Evolutionary conservation across 1,140 invertebrate genomes (phyloP), one percentile per base, ranked within the genome.

Genomic region (Halyomorpha halys): DNA sequence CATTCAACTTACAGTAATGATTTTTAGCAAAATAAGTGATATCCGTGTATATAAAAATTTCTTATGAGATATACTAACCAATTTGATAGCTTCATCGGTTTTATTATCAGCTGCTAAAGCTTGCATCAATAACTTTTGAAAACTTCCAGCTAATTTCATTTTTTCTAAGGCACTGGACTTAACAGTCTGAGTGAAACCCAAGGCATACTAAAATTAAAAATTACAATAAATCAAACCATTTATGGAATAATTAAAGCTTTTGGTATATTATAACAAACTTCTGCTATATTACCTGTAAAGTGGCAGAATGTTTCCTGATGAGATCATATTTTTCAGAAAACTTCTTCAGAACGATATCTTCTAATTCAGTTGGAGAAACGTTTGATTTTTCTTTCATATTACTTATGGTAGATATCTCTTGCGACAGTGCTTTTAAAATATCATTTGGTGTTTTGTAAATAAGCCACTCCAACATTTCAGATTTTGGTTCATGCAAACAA

Each of bases 91-190:
- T 15, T 62, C 56, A 59, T 59, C 34, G 3, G 61, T 62, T 60
- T 66, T 61, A 56, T 65, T 62, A 21, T 56, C 59, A 39, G 64
- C 44, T 39, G 61, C 30, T 25, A 68, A 30, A 2, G 59, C 44
- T 61, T 69, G 66, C n/a, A 66, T 14, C 19, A 69, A 39, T 44
- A 69, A 34, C 51, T 65, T 64, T 51, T 67, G 62, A 11, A 67
- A 60, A 44, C 66, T 69, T 47, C 56, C 54, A 19, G 66, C 51
- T 8, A 60, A 39, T 30, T 67, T 59, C 44, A 67, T 53, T 34
- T 56, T 45, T 15, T 64, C 51, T 14, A 53, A 62, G 21, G 51
- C 27, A 18, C 61, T 47, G 21, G 67, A 66, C 27, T 59, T 56
- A 0, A 68, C 30, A 14, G 68, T 56, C 19, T 68, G 62, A 13